phyloP scores from a whole-genome alignment of 2,888 invertebrate genomes.

The Dasypolia templi region DNA sequence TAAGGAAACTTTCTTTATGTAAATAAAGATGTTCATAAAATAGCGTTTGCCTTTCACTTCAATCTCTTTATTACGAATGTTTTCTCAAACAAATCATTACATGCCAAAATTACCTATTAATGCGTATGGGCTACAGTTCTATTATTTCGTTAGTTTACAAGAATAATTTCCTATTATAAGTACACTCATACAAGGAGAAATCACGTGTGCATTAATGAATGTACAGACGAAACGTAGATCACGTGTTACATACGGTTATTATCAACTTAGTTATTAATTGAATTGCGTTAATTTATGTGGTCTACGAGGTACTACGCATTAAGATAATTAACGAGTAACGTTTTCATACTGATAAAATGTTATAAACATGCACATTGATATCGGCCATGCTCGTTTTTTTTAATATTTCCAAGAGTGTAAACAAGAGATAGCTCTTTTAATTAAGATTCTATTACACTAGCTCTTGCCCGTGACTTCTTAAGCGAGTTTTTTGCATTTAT shows the following conservation, averaged over 20 bases:
- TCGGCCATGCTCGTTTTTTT: neutral
- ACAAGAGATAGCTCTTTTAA: conserved; percentile 18
- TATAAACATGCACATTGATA: conserved; percentile 13
- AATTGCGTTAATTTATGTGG: conserved; percentile 5
- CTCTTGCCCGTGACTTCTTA: neutral
- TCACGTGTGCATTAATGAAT: neutral
- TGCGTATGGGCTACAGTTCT: neutral
- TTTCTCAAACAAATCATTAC: neutral
- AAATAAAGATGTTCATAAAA: conserved; percentile 39
- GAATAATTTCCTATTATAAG: neutral
- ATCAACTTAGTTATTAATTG: neutral
- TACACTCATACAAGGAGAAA: neutral
- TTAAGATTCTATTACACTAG: neutral
- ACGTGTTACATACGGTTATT: neutral
- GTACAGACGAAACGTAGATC: neutral
- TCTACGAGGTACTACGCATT: neutral
- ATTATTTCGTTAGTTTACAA: neutral
- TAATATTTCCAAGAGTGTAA: conserved; percentile 10
- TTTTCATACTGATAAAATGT: conserved; percentile 18
- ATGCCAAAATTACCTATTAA: neutral
- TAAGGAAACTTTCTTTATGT: conserved; percentile 40
- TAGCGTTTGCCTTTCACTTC: conserved; percentile 24
- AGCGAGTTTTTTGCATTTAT: no score
- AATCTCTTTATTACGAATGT: neutral
- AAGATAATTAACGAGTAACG: conserved; percentile 3